Percentiles rank a stretch among this genome's conserved stretches.
phyloP scores from a whole-genome alignment of 2,113 vertebrate species.

The Cyphomyrus discorhynchus region DNA sequence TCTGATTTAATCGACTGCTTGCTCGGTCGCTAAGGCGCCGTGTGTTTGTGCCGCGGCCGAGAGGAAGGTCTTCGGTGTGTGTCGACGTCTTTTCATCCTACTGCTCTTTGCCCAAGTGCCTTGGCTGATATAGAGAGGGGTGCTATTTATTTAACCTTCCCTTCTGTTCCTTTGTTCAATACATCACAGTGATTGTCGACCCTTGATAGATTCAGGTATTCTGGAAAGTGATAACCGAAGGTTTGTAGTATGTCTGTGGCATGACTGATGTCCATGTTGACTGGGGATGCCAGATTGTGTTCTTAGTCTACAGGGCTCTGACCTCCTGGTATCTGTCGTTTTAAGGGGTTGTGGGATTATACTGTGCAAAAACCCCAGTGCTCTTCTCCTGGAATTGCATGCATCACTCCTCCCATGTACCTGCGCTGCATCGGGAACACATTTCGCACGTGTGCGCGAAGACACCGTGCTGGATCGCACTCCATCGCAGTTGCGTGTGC shows the following conservation, averaged over 20 bases:
- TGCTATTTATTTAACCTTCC: neutral
- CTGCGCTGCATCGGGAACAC: neutral
- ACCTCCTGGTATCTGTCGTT: neutral
- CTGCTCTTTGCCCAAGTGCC: neutral
- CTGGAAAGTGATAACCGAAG: neutral
- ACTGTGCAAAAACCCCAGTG: neutral
- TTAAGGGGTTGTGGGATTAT: neutral
- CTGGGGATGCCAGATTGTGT: neutral
- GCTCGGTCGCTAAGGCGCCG: neutral
- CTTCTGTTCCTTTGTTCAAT: neutral
- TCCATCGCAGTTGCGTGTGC: neutral
- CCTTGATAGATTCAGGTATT: neutral
- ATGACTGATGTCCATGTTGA: neutral
- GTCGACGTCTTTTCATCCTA: neutral
- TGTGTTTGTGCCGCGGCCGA: neutral
- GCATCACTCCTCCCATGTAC: neutral
- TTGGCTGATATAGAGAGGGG: neutral
- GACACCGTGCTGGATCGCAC: neutral
- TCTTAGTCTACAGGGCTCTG: neutral
- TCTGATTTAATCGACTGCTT: neutral
- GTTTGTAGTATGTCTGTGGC: neutral
- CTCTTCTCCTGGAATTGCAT: neutral
- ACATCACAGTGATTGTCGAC: neutral
- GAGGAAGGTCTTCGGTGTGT: neutral
- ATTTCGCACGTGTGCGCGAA: neutral